phyloP scores from a whole-genome alignment of 2,113 vertebrate genomes.

The Heterochromis multidens region DNA sequence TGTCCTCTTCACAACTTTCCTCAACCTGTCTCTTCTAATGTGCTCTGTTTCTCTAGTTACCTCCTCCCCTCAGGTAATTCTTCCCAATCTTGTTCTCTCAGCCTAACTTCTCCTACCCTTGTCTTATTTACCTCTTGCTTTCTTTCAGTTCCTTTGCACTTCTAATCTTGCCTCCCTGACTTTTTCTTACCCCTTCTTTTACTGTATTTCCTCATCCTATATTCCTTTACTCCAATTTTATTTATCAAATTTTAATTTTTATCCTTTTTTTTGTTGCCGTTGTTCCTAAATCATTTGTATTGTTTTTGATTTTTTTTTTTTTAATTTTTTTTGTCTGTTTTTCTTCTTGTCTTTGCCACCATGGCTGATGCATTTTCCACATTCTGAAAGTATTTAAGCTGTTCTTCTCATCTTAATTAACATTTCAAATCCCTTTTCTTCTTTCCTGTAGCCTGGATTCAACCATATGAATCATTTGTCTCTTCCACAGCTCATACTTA shows the following conservation, averaged over 20 bases:
- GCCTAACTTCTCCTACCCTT: not conserved
- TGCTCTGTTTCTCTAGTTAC: not conserved
- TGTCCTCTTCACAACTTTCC: not conserved
- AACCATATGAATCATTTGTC: conserved; percentile 25
- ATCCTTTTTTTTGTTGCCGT: no score
- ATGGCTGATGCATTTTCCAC: not conserved
- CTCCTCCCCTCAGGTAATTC: not conserved
- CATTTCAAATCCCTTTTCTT: conserved; percentile 31
- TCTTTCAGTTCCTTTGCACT: not conserved
- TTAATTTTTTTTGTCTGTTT: no score
- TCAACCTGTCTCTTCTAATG: not conserved
- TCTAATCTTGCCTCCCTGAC: not conserved
- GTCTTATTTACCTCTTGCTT: not conserved
- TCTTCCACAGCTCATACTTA: not conserved
- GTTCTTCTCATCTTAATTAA: conserved; percentile 44
- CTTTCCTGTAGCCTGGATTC: not conserved
- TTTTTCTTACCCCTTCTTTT: not conserved
- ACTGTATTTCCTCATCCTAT: not conserved
- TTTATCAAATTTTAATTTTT: no score
- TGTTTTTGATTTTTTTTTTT: no score
- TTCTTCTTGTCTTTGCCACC: not conserved
- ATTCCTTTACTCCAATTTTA: no score
- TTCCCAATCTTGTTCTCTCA: not conserved
- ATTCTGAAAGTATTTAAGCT: conserved; percentile 27
- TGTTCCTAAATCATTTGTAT: no score